Evolutionary conservation across 2,888 invertebrate species (phyloP).

Genomic region (Liposcelis brunnea): DNA sequence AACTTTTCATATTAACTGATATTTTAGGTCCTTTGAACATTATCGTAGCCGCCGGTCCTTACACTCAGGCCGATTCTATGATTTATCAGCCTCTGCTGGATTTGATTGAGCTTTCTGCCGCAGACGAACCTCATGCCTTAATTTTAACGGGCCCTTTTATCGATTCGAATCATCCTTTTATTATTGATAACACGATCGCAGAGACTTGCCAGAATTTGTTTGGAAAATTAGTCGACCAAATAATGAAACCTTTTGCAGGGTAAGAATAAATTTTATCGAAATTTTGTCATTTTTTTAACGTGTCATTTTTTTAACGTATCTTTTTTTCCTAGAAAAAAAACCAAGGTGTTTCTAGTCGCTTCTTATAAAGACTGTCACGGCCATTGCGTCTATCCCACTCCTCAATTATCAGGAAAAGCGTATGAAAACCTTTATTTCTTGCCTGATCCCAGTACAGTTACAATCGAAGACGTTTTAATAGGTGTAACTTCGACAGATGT

Average conservation of each 20-base stretch:
- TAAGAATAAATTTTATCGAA: slow-evolving; percentile 22
- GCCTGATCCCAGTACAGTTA: slow-evolving; percentile 66
- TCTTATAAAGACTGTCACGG: slow-evolving; percentile 63
- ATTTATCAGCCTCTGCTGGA: slow-evolving; percentile 68
- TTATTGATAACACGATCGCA: slow-evolving; percentile 40
- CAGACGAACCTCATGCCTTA: slow-evolving; percentile 57
- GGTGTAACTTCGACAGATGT: slow-evolving; percentile 70
- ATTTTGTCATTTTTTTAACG: no score
- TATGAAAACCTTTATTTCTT: slow-evolving; percentile 46
- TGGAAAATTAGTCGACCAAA: slow-evolving; percentile 45
- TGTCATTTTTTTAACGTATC: no score
- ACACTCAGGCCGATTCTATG: slow-evolving; percentile 57
- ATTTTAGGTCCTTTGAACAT: slow-evolving; percentile 41
- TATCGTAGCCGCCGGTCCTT: slow-evolving; percentile 69
- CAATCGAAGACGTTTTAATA: slow-evolving; percentile 56
- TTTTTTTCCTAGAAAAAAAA: slow-evolving; percentile 34
- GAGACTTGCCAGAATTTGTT: slow-evolving; percentile 60
- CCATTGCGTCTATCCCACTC: slow-evolving; percentile 67
- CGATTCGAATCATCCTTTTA: slow-evolving; percentile 46
- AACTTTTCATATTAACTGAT: neutral
- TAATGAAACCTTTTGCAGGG: slow-evolving; percentile 45
- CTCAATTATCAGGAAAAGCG: slow-evolving; percentile 36
- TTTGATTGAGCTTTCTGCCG: slow-evolving; percentile 45
- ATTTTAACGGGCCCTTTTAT: slow-evolving; percentile 76
- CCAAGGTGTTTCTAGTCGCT: slow-evolving; percentile 56